Conservation (phyloP, 92 coral and sea anemone species). For the Hydrozoanthus gracilis region DNA sequence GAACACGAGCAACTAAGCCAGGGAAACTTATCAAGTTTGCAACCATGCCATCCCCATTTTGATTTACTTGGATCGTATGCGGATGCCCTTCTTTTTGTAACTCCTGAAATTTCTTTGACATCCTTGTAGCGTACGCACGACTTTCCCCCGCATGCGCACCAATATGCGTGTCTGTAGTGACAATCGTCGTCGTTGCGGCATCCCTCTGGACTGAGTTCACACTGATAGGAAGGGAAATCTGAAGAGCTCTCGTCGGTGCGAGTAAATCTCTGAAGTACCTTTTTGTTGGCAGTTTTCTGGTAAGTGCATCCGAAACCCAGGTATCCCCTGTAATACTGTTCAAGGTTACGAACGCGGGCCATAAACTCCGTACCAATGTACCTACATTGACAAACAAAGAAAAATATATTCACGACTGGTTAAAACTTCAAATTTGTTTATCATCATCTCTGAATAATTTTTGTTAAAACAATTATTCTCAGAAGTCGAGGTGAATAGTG, state of each 20-base stretch:
- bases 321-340: constrained; percentile 65
- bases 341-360: constrained; percentile 59
- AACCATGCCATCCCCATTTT: constrained; percentile 4
- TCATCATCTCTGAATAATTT: too few relatives aligned
- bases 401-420: background rate
- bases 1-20: background rate
- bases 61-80: background rate
- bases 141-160: constrained; percentile 41
- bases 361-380: constrained; percentile 41
- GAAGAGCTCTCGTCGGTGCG: constrained; percentile 32
- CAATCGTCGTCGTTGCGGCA: constrained; percentile 58
- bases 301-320: constrained; percentile 54
- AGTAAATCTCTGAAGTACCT: constrained; percentile 46
- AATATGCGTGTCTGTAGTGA: constrained; percentile 34
- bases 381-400: background rate
- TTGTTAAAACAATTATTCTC: too few relatives aligned
- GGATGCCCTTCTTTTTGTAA: background rate
- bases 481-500: too few relatives aligned
- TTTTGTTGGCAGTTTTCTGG: constrained; percentile 30
- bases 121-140: constrained; percentile 37
- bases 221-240: constrained; percentile 51
- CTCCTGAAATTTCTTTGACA: background rate
- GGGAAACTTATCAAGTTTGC: background rate
- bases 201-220: constrained; percentile 50
- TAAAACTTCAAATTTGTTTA: background rate